phyloP scores from a whole-genome alignment of 2,797 vertebrate genomes.

The Anniella stebbinsi region DNA sequence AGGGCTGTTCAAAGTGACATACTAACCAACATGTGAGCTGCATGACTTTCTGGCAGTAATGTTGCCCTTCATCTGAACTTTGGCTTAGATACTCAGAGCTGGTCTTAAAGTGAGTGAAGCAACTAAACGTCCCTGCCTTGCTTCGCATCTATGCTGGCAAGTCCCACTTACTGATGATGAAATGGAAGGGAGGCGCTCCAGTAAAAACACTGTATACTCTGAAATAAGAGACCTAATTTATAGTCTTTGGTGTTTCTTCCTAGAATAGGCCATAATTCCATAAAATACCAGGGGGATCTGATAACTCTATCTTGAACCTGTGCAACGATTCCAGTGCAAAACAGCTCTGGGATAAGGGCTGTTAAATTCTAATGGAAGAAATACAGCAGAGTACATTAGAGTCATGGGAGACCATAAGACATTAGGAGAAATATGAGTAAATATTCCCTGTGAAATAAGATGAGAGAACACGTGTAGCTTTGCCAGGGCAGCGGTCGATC shows the following conservation, averaged over 20 bases:
- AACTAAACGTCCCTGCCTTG: constrained; percentile 8
- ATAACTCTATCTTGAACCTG: not conserved
- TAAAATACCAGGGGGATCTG: not conserved
- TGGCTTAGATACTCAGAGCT: constrained; percentile 85
- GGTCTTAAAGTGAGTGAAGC: constrained; percentile 44
- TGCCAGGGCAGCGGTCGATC: constrained; percentile 24
- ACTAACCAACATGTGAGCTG: constrained; percentile 88
- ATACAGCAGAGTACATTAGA: not conserved
- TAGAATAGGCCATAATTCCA: not conserved
- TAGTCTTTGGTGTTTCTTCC: not conserved
- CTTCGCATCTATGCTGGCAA: not conserved
- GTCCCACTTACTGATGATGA: not conserved
- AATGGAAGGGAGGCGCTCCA: not conserved
- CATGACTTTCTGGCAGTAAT: constrained; percentile 90
- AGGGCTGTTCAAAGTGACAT: constrained; percentile 87
- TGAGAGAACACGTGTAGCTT: constrained; percentile 22
- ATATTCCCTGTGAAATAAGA: constrained; percentile 44
- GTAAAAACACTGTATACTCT: not conserved
- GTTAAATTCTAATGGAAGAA: not conserved
- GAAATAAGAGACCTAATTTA: not conserved
- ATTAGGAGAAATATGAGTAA: constrained; percentile 30
- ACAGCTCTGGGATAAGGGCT: not conserved
- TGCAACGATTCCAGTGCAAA: not conserved
- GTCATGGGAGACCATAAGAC: constrained; percentile 18
- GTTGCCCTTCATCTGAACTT: constrained; percentile 97